A percentile compares a stretch with the other conserved stretches of the same genome.
These are phyloP conservation scores for Prunella fulvescens DNA, from an alignment of 2,113 vertebrate species.

Conservation along the genomic window DNA sequence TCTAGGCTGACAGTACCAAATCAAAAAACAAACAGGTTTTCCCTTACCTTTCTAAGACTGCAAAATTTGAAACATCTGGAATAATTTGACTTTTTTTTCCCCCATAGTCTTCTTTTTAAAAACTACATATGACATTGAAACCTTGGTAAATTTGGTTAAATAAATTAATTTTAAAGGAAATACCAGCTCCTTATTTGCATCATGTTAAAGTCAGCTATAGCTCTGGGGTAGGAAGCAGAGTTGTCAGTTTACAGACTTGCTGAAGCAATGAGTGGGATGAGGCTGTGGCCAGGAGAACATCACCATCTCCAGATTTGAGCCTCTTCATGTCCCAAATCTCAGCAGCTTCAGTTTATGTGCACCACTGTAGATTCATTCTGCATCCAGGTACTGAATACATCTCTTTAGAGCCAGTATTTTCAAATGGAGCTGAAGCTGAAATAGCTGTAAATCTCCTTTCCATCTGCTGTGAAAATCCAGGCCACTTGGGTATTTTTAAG, in stretches of 20 bases:
- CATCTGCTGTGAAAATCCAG: not conserved
- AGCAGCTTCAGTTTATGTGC: not conserved
- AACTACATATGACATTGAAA: not conserved
- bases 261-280: not conserved
- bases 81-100: not conserved
- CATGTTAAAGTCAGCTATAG: not conserved
- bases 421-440: not conserved
- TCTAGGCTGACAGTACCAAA: not conserved
- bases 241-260: not conserved
- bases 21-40: not conserved
- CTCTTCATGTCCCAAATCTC: not conserved
- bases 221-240: not conserved
- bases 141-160: not conserved
- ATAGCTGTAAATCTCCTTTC: not conserved
- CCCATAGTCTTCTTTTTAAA: not conserved
- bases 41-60: not conserved
- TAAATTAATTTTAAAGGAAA: not conserved
- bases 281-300: not conserved
- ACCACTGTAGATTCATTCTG: not conserved
- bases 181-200: not conserved
- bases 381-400: not conserved
- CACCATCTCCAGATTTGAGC: not conserved
- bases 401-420: not conserved
- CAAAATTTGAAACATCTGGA: not conserved
- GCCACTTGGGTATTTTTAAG: not conserved